Evolutionary conservation across 2,888 invertebrate species (phyloP).

Genomic region (Mimas tiliae): DNA sequence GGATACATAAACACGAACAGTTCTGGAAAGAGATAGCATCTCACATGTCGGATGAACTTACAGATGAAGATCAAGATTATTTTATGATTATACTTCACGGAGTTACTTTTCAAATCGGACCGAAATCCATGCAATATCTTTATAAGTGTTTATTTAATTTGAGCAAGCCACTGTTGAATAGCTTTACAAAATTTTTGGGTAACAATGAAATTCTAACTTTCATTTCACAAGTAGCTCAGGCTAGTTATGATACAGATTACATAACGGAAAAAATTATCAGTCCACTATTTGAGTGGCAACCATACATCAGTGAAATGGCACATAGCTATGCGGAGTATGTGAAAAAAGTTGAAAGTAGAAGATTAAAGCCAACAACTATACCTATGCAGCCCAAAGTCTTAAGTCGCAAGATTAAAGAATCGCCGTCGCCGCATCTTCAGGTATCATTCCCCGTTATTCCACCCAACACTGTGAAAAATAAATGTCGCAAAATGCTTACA

Average conservation of each 20-base stretch:
- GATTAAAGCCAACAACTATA: slow-evolving; percentile 62
- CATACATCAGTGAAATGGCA: slow-evolving; percentile 72
- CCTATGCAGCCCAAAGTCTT: slow-evolving; percentile 68
- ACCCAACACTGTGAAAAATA: slow-evolving; percentile 56
- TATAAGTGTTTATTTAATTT: slow-evolving; percentile 77
- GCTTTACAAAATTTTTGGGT: slow-evolving; percentile 71
- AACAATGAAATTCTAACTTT: slow-evolving; percentile 73
- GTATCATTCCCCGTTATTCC: slow-evolving; percentile 51
- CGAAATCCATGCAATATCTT: slow-evolving; percentile 58
- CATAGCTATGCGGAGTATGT: slow-evolving; percentile 64
- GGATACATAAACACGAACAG: slow-evolving; percentile 62
- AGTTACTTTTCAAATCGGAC: slow-evolving; percentile 62
- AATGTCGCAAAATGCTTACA: slow-evolving; percentile 63
- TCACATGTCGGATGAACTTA: slow-evolving; percentile 59
- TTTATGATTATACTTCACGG: slow-evolving; percentile 67
- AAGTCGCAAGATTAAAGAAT: slow-evolving; percentile 55
- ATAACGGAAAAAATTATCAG: slow-evolving; percentile 77
- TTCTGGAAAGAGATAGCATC: slow-evolving; percentile 60
- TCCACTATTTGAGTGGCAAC: slow-evolving; percentile 78
- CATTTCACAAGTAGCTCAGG: slow-evolving; percentile 75
- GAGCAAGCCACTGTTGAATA: slow-evolving; percentile 63
- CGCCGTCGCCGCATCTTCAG: slow-evolving; percentile 26
- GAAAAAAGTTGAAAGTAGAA: slow-evolving; percentile 60
- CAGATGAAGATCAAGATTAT: slow-evolving; percentile 64
- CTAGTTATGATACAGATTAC: slow-evolving; percentile 78